These are phyloP conservation scores for Babylonia areolata DNA, from an alignment of 1,140 invertebrate genomes.

Conservation along the genomic window DNA sequence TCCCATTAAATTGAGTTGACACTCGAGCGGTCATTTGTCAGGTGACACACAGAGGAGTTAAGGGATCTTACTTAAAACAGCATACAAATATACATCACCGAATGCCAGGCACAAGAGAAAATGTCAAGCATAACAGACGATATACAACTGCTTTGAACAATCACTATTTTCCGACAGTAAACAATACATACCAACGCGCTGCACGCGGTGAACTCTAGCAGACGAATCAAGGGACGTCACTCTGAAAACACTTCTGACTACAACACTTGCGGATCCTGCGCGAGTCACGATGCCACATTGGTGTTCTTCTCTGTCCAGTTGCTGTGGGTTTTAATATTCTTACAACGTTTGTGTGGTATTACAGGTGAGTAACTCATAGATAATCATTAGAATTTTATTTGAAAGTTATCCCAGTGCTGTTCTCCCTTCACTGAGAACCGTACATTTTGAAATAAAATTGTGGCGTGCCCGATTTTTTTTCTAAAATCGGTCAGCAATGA, in stretches of 20 bases:
- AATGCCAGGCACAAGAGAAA: too few relatives aligned
- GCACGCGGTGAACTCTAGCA: background rate
- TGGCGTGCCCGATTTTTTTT: conserved; percentile 2
- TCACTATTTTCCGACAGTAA: too few relatives aligned
- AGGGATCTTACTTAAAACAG: too few relatives aligned
- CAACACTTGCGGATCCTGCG: background rate
- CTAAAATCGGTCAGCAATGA: conserved; percentile 3
- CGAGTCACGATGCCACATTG: background rate
- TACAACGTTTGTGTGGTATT: background rate
- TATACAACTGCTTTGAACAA: too few relatives aligned
- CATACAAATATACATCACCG: too few relatives aligned
- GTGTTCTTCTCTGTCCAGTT: background rate
- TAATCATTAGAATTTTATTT: background rate
- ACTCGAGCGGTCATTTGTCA: too few relatives aligned
- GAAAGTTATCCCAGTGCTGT: background rate
- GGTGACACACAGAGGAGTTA: too few relatives aligned
- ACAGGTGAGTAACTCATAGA: background rate
- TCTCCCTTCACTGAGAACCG: background rate
- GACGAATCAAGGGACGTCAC: background rate
- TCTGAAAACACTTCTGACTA: background rate
- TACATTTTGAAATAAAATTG: background rate
- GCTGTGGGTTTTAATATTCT: background rate
- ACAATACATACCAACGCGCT: background rate
- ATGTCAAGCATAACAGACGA: too few relatives aligned
- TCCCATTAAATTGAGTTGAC: too few relatives aligned